phyloP scores from a whole-genome alignment of 2,797 vertebrate species.

The Aphelocoma californica region DNA sequence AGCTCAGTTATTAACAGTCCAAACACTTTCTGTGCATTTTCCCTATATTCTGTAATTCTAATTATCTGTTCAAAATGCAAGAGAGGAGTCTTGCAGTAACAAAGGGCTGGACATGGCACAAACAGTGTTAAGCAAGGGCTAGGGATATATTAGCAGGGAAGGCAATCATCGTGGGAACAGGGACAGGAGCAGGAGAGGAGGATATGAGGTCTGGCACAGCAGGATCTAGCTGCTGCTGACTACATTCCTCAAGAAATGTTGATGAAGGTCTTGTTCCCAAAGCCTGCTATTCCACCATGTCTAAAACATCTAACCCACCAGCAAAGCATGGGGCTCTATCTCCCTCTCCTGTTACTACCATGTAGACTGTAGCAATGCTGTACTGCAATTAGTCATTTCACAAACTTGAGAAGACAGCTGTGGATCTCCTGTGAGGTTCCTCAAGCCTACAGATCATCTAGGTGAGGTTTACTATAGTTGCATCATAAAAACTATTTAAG shows the following conservation, averaged over 20 bases:
- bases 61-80: neutral
- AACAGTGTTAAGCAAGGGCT: neutral
- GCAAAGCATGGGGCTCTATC: neutral
- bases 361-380: neutral
- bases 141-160: neutral
- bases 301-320: neutral
- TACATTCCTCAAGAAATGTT: neutral
- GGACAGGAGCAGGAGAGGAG: neutral
- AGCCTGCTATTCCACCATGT: neutral
- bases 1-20: neutral
- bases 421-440: neutral
- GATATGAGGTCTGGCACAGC: neutral
- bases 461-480: neutral
- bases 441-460: neutral
- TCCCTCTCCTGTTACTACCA: slow-evolving; percentile 17
- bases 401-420: neutral
- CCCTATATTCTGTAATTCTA: neutral
- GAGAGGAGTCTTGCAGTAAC: neutral
- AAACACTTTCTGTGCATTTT: neutral
- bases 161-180: neutral
- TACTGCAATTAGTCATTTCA: neutral
- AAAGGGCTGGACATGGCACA: neutral
- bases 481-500: neutral
- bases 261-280: neutral
- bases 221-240: neutral